phyloP scores from a whole-genome alignment of 2,113 vertebrate genomes.

The Tragulus kanchil region DNA sequence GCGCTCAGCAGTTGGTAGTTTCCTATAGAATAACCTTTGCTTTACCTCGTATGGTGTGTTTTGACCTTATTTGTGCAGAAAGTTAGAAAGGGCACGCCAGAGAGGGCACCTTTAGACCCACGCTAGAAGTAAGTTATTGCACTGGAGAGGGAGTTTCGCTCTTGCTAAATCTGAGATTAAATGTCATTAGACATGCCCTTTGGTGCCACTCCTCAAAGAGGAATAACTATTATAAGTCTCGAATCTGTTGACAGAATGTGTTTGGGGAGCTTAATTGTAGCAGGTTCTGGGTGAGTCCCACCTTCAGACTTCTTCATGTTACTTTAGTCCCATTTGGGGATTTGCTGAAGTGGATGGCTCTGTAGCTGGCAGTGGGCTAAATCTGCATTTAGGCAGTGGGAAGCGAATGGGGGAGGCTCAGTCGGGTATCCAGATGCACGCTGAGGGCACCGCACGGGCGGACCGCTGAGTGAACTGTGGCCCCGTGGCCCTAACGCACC shows the following conservation, averaged over 20 bases:
- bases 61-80: neutral
- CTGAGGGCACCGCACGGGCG: fast-evolving
- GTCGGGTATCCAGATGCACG: fast-evolving
- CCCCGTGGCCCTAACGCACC: fast-evolving
- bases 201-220: neutral
- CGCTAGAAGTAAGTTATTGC: constrained; percentile 52
- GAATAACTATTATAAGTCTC: neutral
- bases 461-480: fast-evolving
- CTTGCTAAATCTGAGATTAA: neutral
- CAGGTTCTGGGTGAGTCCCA: neutral
- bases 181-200: neutral
- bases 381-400: neutral
- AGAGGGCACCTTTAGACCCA: neutral
- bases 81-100: neutral
- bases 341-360: neutral
- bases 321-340: neutral
- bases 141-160: neutral
- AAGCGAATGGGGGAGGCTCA: fast-evolving
- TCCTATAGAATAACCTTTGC: neutral
- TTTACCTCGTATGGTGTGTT: neutral
- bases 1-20: neutral
- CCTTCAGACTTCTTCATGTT: neutral
- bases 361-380: neutral
- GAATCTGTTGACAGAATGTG: neutral
- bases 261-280: neutral